Percentiles rank a stretch among this genome's conserved stretches.
phyloP scores from a whole-genome alignment of 2,113 vertebrate species.

The Lasiurus cinereus region DNA sequence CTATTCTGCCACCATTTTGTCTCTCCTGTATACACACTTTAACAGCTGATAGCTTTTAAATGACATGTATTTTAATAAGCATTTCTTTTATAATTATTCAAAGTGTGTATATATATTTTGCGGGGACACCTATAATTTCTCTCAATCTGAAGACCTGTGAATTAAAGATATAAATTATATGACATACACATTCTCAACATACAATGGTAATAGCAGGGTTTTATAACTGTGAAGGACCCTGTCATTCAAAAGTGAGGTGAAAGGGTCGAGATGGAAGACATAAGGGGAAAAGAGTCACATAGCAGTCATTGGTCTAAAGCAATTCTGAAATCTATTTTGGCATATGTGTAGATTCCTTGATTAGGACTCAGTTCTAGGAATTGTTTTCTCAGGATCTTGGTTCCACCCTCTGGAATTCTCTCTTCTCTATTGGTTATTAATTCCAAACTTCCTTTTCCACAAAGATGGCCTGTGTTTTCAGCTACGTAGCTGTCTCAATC shows the following conservation, averaged over 20 bases:
- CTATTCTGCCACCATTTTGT: too few relatives aligned
- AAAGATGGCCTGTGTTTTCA: neutral
- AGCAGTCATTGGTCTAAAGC: neutral
- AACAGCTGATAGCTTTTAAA: too few relatives aligned
- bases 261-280: rapidly evolving
- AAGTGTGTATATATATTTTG: too few relatives aligned
- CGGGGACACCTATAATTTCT: neutral
- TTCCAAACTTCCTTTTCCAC: neutral
- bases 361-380: neutral
- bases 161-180: neutral
- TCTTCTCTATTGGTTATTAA: neutral
- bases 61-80: too few relatives aligned
- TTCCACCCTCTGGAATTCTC: neutral
- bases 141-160: neutral
- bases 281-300: neutral
- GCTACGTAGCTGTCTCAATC: neutral
- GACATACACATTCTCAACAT: neutral
- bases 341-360: neutral
- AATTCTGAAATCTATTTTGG: neutral
- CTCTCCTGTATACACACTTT: too few relatives aligned
- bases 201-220: neutral
- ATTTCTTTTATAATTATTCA: too few relatives aligned
- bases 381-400: neutral
- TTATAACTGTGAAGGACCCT: neutral
- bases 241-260: neutral